Percentiles rank a stretch among this genome's conserved stretches.
phyloP scores from a whole-genome alignment of 2,113 vertebrate species.

The Globicephala melas region DNA sequence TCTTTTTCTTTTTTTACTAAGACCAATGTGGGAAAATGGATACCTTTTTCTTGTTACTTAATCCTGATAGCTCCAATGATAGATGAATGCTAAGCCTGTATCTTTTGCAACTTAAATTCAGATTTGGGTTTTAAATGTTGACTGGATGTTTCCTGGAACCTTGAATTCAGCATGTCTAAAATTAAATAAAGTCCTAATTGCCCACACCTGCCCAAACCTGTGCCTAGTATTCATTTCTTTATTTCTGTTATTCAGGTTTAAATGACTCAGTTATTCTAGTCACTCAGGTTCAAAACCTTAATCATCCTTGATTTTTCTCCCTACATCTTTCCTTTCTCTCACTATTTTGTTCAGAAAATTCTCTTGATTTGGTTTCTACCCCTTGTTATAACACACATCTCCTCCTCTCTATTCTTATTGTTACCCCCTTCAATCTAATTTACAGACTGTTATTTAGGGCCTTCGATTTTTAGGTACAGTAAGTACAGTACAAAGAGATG shows the following conservation, averaged over 20 bases:
- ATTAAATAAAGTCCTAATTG: neutral
- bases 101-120: constrained; percentile 4
- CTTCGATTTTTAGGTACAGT: neutral
- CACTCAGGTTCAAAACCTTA: neutral
- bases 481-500: neutral
- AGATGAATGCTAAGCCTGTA: neutral
- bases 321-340: neutral
- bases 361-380: neutral
- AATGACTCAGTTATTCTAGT: constrained; percentile 5
- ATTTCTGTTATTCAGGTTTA: constrained; percentile 31
- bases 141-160: neutral
- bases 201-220: neutral
- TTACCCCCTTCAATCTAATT: constrained; percentile 1
- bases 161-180: neutral
- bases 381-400: neutral
- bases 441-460: neutral
- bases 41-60: neutral
- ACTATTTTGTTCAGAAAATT: constrained; percentile 12
- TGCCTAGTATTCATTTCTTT: neutral
- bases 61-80: neutral
- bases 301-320: constrained; percentile 22
- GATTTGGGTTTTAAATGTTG: neutral
- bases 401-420: neutral
- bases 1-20: neutral
- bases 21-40: neutral